phyloP scores from a whole-genome alignment of 2,113 vertebrate species.

The Geococcyx californianus region DNA sequence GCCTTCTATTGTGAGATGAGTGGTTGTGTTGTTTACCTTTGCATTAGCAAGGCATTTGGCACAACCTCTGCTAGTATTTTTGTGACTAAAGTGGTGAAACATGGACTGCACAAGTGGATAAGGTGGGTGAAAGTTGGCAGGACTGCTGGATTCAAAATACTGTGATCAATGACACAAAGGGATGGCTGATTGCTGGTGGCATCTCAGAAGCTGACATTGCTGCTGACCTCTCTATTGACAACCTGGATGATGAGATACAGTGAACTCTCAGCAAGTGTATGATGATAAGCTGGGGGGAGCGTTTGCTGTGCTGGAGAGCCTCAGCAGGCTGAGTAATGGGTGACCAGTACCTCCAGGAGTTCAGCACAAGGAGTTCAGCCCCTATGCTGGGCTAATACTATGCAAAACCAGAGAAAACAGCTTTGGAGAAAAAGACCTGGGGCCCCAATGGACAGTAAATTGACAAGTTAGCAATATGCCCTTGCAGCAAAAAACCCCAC shows the following conservation, averaged over 20 bases:
- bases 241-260: not conserved
- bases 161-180: not conserved
- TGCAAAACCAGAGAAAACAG: not conserved
- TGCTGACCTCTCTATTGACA: not conserved
- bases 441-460: not conserved
- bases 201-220: not conserved
- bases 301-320: not conserved
- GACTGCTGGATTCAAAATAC: not conserved
- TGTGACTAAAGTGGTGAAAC: not conserved
- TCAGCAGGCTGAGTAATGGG: not conserved
- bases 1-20: not conserved
- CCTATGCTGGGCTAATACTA: not conserved
- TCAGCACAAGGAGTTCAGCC: not conserved
- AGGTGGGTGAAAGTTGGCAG: not conserved
- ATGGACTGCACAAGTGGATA: not conserved
- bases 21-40: not conserved
- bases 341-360: not conserved
- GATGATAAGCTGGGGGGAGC: not conserved
- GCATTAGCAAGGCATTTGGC: not conserved
- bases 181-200: not conserved
- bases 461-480: accelerated
- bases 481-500: not conserved
- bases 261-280: not conserved
- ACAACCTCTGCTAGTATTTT: not conserved
- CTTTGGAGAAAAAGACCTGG: not conserved